Evolutionary conservation across 2,797 vertebrate genomes (phyloP), one percentile per base, ranked within the genome.

Genomic region (Eospalax fontanierii): DNA sequence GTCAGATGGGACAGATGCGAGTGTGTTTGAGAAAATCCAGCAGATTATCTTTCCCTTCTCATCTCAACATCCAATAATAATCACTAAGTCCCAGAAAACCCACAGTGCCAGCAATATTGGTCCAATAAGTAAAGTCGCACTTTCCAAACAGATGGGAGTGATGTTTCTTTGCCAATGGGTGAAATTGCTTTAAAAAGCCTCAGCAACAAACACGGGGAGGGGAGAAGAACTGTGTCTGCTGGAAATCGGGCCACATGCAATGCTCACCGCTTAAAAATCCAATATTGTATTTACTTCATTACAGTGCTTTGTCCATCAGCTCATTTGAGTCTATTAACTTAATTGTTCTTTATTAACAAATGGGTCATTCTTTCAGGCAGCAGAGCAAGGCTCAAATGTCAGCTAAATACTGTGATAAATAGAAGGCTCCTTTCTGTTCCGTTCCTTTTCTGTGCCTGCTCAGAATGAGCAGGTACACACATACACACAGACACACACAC

Each of bases 321-420:
- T 98, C 16, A 0, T 97, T 97, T 98, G 97, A 98, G 59, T 97
- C 97, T 98, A 98, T 98, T 98, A 98, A 98, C 97, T 95, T 98
- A 98, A 98, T 98, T 98, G 97, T 98, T 98, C 97, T 97, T 98
- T 97, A 97, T 98, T 97, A 98, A 97, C 97, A 98, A 98, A 98
- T 98, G 98, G 97, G 98, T 98, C 98, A 97, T 98, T 98, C 97
- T 96, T 92, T 96, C 92, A 98, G 94, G 96, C 95, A 94, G 94
- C 63, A 82, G 96, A 98, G 86, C 94, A 97, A 97, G 97, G 96
- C 98, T 97, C 97, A 97, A 98, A 97, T 95, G 95, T 95, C 96
- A 97, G 96, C 97, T 97, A 59, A 71, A 90, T 93, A 92, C 95
- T 97, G 96, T 97, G 96, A 96, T 96, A 97, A 97, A 98, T 97